Evolutionary conservation across 1,140 invertebrate species (phyloP), one percentile per base, ranked within the genome.

Genomic region (Musca domestica): DNA sequence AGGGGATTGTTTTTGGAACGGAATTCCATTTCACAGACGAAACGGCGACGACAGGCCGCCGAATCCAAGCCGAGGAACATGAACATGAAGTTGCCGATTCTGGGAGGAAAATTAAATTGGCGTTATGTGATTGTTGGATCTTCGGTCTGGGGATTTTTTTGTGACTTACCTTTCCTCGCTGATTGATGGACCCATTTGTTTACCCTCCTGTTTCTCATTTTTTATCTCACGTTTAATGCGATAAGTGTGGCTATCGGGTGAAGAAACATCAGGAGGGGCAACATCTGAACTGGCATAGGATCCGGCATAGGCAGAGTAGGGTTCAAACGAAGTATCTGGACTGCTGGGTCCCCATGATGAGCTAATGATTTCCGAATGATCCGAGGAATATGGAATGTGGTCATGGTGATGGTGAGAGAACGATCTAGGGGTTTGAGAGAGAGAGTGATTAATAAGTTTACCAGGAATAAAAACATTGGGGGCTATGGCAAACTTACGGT

Each of bases 21-120:
- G 71, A 81, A 81, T 61, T 81, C 79, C 76, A 81, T 77, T 73
- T 81, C 80, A 63, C 80, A 81, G 7, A 81, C 73, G 30, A 81
- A 81, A 34, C 80, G 76, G 5, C 74, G 78, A 34, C 79, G 77
- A 19, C 80, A 81, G 5, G 77, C 77, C 30, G 67, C 71, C 6
- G 79, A 73, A 54, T 78, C 77, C 20, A 81, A 65, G 0, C 80
- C 80, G 70, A 81, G 67, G 30, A 81, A 81, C 23, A 73, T 71
- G 22, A 81, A 81, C 73, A 81, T 74, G 12, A 81, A 75, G 41
- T 81, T 75, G 6, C 75, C 75, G 63, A 81, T 78, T 65, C 78
- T 81, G 1, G 30, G 23, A 41, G 20, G 9, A 6, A 27, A 10
- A 12, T 41, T 2, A n/a, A n/a, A n/a, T n/a, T n/a, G n/a, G n/a